Evolutionary conservation across 2,797 vertebrate species (phyloP), one percentile per base, ranked within the genome.

Genomic region (Chelmon rostratus): DNA sequence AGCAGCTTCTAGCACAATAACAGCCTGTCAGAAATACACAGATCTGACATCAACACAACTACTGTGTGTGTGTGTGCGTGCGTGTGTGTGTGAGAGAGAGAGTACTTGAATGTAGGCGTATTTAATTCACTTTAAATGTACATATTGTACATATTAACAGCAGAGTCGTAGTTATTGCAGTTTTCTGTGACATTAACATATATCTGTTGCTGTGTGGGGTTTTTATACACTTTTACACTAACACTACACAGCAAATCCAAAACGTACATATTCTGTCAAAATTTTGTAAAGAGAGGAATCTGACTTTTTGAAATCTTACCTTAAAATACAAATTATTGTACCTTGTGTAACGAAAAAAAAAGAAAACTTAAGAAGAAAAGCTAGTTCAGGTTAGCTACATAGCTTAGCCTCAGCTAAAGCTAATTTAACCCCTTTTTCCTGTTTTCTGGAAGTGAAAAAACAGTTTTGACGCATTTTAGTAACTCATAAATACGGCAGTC

Each of bases 41-140:
- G 40, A 66, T 68, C 66, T 42, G 35, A 46, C 67, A 62, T 54
- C 44, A 80, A 47, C 7, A 31, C n/a, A 40, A 19, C 7, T n/a
- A 52, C 8, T 37, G 15, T 54, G 18, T 33, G 25, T 52, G 42
- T 9, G 28, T 4, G n/a, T n/a, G n/a, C n/a, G n/a, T n/a, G n/a
- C n/a, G n/a, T n/a, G n/a, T n/a, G n/a, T n/a, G n/a, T n/a, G n/a
- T n/a, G n/a, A n/a, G n/a, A n/a, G 57, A 46, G 59, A 50, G 12
- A 57, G 18, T 3, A 23, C 38, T 59, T 71, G 21, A 64, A 33
- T 59, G 25, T n/a, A 16, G 15, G 49, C 33, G n/a, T 53, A 54
- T 73, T 54, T 21, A 23, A 28, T 73, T 72, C 38, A 64, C 42
- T 76, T 53, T n/a, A n/a, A n/a, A n/a, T n/a, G n/a, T n/a, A n/a